A percentile compares a stretch with the other conserved stretches of the same genome.
Evolutionary conservation across 2,888 invertebrate genomes (phyloP).

Genomic region (Seira musarum): DNA sequence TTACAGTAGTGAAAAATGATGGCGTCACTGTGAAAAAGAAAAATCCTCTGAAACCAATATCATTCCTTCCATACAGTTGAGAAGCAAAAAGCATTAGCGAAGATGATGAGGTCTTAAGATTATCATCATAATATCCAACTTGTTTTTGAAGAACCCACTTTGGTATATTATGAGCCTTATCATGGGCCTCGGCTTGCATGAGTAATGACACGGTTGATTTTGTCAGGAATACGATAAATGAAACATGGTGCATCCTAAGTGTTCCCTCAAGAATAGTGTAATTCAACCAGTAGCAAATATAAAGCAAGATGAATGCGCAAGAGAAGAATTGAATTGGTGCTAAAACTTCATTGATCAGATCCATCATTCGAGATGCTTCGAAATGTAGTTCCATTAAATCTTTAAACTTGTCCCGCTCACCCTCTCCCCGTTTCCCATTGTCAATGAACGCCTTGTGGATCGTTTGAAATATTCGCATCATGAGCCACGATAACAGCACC

Average conservation of each 20-base stretch:
- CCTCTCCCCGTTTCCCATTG: background rate
- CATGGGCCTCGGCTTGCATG: constrained; percentile 21
- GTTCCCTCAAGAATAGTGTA: constrained; percentile 37
- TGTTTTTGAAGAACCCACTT: constrained; percentile 26
- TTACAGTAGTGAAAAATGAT: constrained; percentile 40
- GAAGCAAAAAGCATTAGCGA: constrained; percentile 29
- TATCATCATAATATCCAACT: background rate
- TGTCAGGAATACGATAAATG: constrained; percentile 27
- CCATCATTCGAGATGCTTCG: constrained; percentile 40
- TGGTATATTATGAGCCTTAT: constrained; percentile 40
- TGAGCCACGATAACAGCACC: background rate
- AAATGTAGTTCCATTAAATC: constrained; percentile 42
- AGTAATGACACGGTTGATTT: constrained; percentile 27
- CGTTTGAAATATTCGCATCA: constrained; percentile 17
- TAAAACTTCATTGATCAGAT: constrained; percentile 36
- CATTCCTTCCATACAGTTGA: constrained; percentile 37
- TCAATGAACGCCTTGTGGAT: background rate
- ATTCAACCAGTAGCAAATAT: constrained; percentile 50
- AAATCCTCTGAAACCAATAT: constrained; percentile 51
- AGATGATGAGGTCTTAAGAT: no score
- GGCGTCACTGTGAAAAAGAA: constrained; percentile 49
- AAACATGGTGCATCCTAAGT: constrained; percentile 31
- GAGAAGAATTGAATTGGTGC: constrained; percentile 39
- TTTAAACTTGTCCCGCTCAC: background rate
- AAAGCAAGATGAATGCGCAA: constrained; percentile 24